Percentiles rank a stretch among this genome's conserved stretches.
Conservation (phyloP, 2,888 invertebrate genomes). For the Drosophila buzzatii region DNA sequence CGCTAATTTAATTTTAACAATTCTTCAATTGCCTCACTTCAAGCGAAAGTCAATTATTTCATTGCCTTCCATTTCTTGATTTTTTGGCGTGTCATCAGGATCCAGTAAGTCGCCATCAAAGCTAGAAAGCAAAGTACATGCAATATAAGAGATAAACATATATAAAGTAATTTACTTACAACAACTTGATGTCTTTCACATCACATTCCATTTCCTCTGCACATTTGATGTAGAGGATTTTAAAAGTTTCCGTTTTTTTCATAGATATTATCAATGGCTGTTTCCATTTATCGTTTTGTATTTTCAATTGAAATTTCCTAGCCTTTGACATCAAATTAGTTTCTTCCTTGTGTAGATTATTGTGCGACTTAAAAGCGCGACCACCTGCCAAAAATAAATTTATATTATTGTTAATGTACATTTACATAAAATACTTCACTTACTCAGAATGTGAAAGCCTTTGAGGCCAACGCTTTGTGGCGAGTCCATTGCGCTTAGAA, state of each 20-base stretch:
- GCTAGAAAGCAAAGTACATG: conserved; percentile 44
- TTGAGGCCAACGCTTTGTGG: conserved; percentile 78
- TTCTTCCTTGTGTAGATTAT: neutral
- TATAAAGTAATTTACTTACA: conserved; percentile 35
- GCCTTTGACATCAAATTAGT: conserved; percentile 42
- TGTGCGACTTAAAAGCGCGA: conserved; percentile 51
- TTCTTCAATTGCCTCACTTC: conserved; percentile 23
- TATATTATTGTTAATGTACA: neutral
- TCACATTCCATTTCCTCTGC: conserved; percentile 79
- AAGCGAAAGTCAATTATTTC: conserved; percentile 79
- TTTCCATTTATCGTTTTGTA: conserved; percentile 80
- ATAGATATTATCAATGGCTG: conserved; percentile 72
- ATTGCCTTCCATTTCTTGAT: conserved; percentile 82
- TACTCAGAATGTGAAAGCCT: conserved; percentile 78
- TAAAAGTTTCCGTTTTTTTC: conserved; percentile 73
- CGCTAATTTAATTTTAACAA: neutral
- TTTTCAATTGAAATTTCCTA: conserved; percentile 76
- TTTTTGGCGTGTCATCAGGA: conserved; percentile 73
- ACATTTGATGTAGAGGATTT: conserved; percentile 80
- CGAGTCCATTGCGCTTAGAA: conserved; percentile 73
- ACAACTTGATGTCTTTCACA: conserved; percentile 49
- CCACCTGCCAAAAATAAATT: conserved; percentile 59
- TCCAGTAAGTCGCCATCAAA: conserved; percentile 83
- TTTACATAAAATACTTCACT: conserved; percentile 19
- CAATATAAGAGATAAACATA: neutral